phyloP scores from a whole-genome alignment of 64 coral and sea anemone genomes.

The Trachythela sp. region DNA sequence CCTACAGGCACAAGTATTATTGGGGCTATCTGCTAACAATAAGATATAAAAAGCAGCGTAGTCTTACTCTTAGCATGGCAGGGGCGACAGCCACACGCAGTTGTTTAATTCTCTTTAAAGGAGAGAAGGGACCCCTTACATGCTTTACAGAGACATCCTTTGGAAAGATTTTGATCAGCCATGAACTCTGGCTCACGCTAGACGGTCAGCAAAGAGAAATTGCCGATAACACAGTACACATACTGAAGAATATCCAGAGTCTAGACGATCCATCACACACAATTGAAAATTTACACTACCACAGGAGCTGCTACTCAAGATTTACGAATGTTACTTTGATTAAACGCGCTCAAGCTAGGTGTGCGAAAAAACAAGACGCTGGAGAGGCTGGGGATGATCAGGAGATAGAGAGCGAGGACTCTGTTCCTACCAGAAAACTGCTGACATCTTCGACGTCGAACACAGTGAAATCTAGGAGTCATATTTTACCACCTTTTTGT shows the following conservation, averaged over 20 bases:
- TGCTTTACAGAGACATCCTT: not conserved
- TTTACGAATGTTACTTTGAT: constrained; percentile 9
- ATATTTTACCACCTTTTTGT: not conserved
- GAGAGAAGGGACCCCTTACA: not conserved
- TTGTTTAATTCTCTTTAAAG: not conserved
- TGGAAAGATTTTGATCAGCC: not conserved
- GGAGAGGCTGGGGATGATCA: not conserved
- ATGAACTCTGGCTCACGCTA: not conserved
- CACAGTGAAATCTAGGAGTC: not conserved
- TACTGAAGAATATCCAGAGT: not conserved
- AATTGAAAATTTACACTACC: not conserved
- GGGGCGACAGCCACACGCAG: not conserved
- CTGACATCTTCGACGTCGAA: not conserved
- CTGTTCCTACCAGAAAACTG: not conserved
- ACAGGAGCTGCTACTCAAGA: not conserved
- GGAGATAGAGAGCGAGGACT: not conserved
- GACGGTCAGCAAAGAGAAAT: not conserved
- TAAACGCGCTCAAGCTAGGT: not conserved
- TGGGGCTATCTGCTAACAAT: too few relatives aligned
- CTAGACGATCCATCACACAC: not conserved
- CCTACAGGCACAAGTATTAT: too few relatives aligned
- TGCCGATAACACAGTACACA: not conserved
- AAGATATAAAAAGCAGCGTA: not conserved
- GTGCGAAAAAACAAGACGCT: not conserved
- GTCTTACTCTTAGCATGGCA: not conserved